Conservation (phyloP, 1,140 invertebrate genomes). For the Subanguina moxae region DNA sequence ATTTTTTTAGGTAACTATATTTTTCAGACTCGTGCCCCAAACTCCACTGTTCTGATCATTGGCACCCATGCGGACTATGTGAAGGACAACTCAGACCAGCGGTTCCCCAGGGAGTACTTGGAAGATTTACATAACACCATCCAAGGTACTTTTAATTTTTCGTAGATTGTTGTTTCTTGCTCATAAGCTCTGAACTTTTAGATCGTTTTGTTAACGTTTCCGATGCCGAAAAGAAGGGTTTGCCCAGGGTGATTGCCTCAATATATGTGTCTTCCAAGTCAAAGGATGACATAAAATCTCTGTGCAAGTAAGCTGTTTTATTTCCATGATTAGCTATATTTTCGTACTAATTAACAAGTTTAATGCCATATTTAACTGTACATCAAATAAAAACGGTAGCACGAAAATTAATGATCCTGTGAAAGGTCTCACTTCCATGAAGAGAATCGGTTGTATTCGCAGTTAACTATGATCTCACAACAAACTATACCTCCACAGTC, state of each 20-base stretch:
- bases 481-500: too few relatives aligned
- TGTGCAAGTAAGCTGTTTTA: conserved; percentile 64
- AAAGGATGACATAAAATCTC: conserved; percentile 79
- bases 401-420: too few relatives aligned
- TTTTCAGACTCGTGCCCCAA: conserved; percentile 77
- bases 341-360: too few relatives aligned
- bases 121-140: conserved; percentile 83
- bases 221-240: conserved; percentile 89
- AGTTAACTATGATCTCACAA: too few relatives aligned
- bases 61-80: conserved; percentile 89
- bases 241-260: conserved; percentile 85
- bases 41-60: conserved; percentile 86
- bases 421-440: too few relatives aligned
- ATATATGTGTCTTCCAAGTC: conserved; percentile 85
- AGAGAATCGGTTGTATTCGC: too few relatives aligned
- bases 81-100: conserved; percentile 64
- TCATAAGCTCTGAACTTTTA: conserved; percentile 18
- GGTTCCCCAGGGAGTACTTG: conserved; percentile 69
- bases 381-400: too few relatives aligned
- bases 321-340: too few relatives aligned
- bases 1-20: background rate
- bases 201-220: conserved; percentile 80
- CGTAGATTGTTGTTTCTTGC: background rate
- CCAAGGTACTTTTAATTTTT: conserved; percentile 63
- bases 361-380: too few relatives aligned